Base-by-base conservation (phyloP, 2,888 invertebrate species). In the Lypha dubia region DNA sequence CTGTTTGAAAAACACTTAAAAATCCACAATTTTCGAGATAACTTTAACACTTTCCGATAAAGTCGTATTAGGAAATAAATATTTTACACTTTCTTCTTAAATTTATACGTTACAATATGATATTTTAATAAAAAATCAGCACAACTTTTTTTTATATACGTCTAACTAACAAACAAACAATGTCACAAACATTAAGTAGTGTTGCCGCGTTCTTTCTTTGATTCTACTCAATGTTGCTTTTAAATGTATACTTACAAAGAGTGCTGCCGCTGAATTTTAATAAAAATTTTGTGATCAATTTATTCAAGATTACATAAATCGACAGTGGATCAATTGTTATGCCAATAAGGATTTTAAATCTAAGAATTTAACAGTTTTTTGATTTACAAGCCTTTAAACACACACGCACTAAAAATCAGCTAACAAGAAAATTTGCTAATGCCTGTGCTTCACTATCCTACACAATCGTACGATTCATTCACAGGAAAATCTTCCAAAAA, bases 91-190 rank as follows among this genome's bases (percentile, higher is more conserved):
- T 74, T 73, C 73, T 46, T 20, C 6, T 13, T 49, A 32, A 38
- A 60, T 81, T 35, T 32, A 35, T 44, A 51, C 53, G 56, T 58
- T 79, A 79, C 58, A 70, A 76, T 74, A 63, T 65, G 13, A 46
- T 51, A 70, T 63, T 67, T 84, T 70, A 38, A 70, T 51, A 75
- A 56, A 84, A 65, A 62, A 38, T 76, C 44, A 76, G 81, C 81
- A 82, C 63, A 32, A 63, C 49, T 71, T 49, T 68, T 51, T 70
- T 56, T 68, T 28, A 68, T 56, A 75, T 28, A 82, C 75, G 81
- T 82, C 70, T 63, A 82, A 79, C 71, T 79, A 79, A 73, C 79
- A 79, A 75, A 70, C 70, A 70, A 76, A 82, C 75, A 82, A 58
- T 70, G 56, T 76, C 38, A 82, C 75, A 38, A 70, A 65, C 58